Evolutionary conservation across 1,140 invertebrate genomes (phyloP).

Genomic region (Zaprionus tsacasi): DNA sequence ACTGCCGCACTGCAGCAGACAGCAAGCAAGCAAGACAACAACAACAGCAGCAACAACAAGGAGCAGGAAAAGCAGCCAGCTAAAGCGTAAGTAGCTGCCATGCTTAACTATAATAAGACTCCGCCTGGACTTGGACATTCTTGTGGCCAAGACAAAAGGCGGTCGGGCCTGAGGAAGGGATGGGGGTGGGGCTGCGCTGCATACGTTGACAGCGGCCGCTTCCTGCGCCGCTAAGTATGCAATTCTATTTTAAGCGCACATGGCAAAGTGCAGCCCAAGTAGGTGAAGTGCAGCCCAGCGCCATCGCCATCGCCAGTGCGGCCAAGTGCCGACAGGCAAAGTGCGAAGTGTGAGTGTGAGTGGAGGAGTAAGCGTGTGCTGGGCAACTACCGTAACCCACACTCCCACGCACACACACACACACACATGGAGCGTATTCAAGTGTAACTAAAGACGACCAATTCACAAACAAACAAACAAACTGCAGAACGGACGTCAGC

Average conservation of each 20-base stretch:
- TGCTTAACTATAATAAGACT: constrained; percentile 79
- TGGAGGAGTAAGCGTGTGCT: constrained; percentile 1
- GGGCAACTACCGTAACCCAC: constrained; percentile 57
- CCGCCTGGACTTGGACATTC: constrained; percentile 52
- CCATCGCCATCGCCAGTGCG: constrained; percentile 47
- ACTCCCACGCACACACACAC: constrained; percentile 32
- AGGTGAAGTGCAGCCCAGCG: constrained; percentile 66
- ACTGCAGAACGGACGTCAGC: constrained; percentile 57
- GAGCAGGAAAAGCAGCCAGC: constrained; percentile 32
- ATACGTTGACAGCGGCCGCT: constrained; percentile 51
- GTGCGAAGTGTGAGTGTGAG: constrained; percentile 6
- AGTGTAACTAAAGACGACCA: constrained; percentile 83
- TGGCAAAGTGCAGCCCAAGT: constrained; percentile 66
- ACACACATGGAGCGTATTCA: constrained; percentile 70
- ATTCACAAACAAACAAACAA: constrained; percentile 73
- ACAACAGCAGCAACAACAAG: constrained; percentile 29
- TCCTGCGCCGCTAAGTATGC: constrained; percentile 79
- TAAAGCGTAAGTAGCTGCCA: constrained; percentile 65
- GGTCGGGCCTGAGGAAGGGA: constrained; percentile 18
- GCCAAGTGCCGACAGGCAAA: constrained; percentile 9
- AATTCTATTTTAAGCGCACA: constrained; percentile 76
- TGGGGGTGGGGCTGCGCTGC: constrained; percentile 14
- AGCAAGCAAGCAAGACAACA: constrained; percentile 35
- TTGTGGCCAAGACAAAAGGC: constrained; percentile 55
- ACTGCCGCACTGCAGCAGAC: constrained; percentile 55